phyloP scores from a whole-genome alignment of 2,113 vertebrate genomes.

The Paraplagusia blochii region DNA sequence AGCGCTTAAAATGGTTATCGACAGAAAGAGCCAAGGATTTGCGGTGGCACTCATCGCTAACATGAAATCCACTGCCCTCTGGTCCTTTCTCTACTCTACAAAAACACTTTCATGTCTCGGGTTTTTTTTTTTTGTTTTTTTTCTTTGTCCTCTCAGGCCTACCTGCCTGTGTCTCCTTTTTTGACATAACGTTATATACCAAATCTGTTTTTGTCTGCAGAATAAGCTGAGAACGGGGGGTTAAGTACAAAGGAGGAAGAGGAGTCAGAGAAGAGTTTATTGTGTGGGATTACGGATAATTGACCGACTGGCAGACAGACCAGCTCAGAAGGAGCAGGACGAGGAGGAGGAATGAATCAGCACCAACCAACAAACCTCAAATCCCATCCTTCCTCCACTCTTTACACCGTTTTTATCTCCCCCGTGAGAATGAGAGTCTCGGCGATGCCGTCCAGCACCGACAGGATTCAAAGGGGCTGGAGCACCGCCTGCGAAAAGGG shows the following conservation, averaged over 20 bases:
- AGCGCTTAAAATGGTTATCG: constrained; percentile 66
- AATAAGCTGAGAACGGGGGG: constrained; percentile 76
- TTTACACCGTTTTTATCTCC: constrained; percentile 40
- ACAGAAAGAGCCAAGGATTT: constrained; percentile 64
- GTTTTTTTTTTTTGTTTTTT: constrained; percentile 40
- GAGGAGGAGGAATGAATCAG: constrained; percentile 50
- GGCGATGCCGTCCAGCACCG: constrained; percentile 8
- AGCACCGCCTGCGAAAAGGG: constrained; percentile 4
- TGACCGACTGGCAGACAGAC: constrained; percentile 39
- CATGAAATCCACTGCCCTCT: constrained; percentile 54
- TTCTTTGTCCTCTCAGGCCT: constrained; percentile 16
- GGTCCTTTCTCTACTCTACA: constrained; percentile 35
- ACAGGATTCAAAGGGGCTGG: background rate
- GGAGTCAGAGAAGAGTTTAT: constrained; percentile 47
- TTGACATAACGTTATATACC: constrained; percentile 11
- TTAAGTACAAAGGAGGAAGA: constrained; percentile 41
- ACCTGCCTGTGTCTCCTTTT: constrained; percentile 9
- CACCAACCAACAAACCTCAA: constrained; percentile 22
- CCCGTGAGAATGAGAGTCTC: constrained; percentile 12
- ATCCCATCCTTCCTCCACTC: constrained; percentile 7
- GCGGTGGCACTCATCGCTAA: constrained; percentile 61
- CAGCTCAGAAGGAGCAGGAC: constrained; percentile 8
- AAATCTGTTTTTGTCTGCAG: constrained; percentile 49
- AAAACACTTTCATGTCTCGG: constrained; percentile 24
- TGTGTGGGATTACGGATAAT: constrained; percentile 58